Base-by-base conservation (phyloP, 1,140 invertebrate genomes). In the Cardiocondyla obscurior region DNA sequence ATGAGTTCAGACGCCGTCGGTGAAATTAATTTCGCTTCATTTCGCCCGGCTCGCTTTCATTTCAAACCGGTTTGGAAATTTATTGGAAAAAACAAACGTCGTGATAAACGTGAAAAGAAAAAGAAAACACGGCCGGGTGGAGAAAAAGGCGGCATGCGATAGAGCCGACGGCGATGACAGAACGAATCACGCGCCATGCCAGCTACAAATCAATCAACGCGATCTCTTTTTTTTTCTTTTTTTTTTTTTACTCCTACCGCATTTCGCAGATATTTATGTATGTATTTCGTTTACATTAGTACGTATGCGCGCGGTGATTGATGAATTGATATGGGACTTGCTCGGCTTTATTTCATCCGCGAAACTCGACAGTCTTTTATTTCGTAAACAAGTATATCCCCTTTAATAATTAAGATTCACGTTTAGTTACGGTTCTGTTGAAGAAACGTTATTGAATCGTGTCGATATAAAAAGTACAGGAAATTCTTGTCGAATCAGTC, bases 11-110 rank as follows among this genome's bases (percentile, higher is more conserved):
- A 85, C 69, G 73, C 83, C 57, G 86, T 88, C 86, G 58, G 77
- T 70, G 83, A 87, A 88, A 88, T 88, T 87, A 88, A 88, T 88
- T 88, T 88, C 62, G 79, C 86, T 88, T 88, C 83, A 88, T 87
- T 88, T 88, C 67, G 60, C 30, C 46, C 28, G 25, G 42, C 19
- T 81, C 62, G 42, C 19, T 81, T 70, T 81, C 64, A 49, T 84
- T 81, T 81, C 53, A 51, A 12, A 28, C 19, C 16, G 25, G 53
- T 42, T n/a, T 36, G 81, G 58, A 67, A 88, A 88, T 85, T 81
- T 87, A 49, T 72, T 65, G 51, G 57, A 33, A 73, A 65, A 76
- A 79, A 83, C 62, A 77, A 77, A 79, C 58, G 81, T 74, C 49
- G 42, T 25, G 73, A 55, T 72, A 77, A 77, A 83, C 42, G 70